phyloP scores from a whole-genome alignment of 2,797 vertebrate species.

The Pseudotriccus pelzelni region DNA sequence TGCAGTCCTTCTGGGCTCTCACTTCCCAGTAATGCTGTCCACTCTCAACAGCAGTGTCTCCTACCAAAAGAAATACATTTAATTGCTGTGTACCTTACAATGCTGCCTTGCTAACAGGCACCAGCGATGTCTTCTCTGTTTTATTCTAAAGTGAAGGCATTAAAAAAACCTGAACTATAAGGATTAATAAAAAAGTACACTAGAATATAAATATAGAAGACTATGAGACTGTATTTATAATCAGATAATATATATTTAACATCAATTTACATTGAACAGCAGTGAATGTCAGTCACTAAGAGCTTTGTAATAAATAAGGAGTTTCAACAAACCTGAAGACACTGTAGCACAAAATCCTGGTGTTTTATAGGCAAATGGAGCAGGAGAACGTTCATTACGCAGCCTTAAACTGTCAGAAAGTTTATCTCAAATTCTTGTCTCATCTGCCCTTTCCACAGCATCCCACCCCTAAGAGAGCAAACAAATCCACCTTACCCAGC shows the following conservation, averaged over 20 bases:
- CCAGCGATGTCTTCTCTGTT: background rate
- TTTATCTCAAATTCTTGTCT: background rate
- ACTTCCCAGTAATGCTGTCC: slow-evolving; percentile 95
- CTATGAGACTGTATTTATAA: background rate
- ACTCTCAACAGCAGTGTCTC: slow-evolving; percentile 83
- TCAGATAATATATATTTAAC: background rate
- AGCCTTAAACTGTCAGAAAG: background rate
- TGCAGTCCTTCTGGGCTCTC: slow-evolving; percentile 88
- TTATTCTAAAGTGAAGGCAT: background rate
- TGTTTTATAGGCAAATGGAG: background rate
- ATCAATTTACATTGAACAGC: background rate
- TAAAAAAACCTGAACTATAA: background rate
- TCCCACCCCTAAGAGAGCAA: background rate
- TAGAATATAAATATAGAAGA: background rate
- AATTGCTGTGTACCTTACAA: background rate
- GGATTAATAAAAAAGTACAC: background rate
- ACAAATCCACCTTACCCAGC: slow-evolving; percentile 79
- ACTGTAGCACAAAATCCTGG: background rate
- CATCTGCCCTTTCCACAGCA: background rate
- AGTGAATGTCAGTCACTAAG: background rate
- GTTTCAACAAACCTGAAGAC: background rate
- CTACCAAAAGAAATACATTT: slow-evolving; percentile 68
- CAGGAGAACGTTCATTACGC: background rate
- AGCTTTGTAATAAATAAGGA: background rate
- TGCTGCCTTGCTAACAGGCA: background rate